These are phyloP conservation scores for Gastracanthus pulcherrimus DNA, from an alignment of 2,888 invertebrate genomes.

Conservation along the genomic window DNA sequence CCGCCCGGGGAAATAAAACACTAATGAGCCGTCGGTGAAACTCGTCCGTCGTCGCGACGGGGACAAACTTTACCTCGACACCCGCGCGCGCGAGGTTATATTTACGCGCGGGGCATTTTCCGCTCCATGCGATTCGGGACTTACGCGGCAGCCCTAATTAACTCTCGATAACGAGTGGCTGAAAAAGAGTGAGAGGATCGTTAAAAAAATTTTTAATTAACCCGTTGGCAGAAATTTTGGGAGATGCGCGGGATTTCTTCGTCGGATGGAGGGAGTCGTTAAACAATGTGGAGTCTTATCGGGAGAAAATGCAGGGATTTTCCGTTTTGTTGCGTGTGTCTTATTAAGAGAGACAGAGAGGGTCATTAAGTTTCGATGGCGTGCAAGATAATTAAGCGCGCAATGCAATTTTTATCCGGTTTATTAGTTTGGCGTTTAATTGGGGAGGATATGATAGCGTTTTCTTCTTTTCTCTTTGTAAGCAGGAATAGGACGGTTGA, in stretches of 20 bases:
- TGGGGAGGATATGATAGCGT: too few relatives aligned
- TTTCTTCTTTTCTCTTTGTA: too few relatives aligned
- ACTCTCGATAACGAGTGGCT: constrained; percentile 18
- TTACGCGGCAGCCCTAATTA: constrained; percentile 14
- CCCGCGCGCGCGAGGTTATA: background rate
- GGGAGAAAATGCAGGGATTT: too few relatives aligned
- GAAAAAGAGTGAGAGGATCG: background rate
- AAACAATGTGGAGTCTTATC: too few relatives aligned
- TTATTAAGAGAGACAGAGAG: too few relatives aligned
- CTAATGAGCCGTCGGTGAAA: constrained; percentile 16
- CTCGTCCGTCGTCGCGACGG: background rate
- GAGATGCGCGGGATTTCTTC: background rate
- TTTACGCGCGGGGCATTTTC: background rate
- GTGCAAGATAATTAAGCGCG: too few relatives aligned
- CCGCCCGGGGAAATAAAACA: constrained; percentile 14
- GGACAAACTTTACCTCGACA: background rate
- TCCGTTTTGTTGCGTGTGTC: background rate
- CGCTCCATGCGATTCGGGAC: background rate
- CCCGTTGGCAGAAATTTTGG: too few relatives aligned
- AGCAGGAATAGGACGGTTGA: too few relatives aligned
- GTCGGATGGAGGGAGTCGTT: background rate
- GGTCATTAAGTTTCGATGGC: too few relatives aligned
- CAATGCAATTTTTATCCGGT: too few relatives aligned
- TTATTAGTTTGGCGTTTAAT: too few relatives aligned
- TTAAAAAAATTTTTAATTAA: constrained; percentile 41